Evolutionary conservation across 1,140 invertebrate species (phyloP).

Genomic region (Drosophila guanche): DNA sequence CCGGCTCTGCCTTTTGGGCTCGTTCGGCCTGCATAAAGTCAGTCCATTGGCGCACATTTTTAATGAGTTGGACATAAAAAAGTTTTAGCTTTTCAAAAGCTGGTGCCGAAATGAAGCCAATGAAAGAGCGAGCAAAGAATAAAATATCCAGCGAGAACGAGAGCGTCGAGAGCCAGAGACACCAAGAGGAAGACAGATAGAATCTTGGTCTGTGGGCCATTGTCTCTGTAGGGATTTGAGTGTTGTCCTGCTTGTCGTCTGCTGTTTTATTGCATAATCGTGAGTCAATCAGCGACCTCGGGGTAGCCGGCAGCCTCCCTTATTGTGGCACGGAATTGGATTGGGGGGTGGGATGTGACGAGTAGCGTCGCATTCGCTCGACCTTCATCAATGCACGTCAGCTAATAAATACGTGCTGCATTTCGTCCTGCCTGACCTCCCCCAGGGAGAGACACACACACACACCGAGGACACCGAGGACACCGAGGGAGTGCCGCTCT

Average conservation of each 20-base stretch:
- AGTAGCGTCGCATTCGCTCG: conserved; percentile 26
- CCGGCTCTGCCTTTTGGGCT: neutral
- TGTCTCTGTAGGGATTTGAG: conserved; percentile 52
- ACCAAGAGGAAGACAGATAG: neutral
- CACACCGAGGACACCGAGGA: neutral
- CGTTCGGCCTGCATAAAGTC: conserved; percentile 40
- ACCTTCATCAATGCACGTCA: conserved; percentile 79
- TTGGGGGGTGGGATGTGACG: neutral
- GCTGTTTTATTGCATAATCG: conserved; percentile 81
- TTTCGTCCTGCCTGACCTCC: conserved; percentile 10
- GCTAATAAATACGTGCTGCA: conserved; percentile 81
- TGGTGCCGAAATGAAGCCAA: conserved; percentile 74
- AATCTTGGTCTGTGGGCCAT: conserved; percentile 28
- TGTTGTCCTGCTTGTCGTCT: conserved; percentile 64
- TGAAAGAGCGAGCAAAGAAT: conserved; percentile 32
- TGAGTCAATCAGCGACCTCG: conserved; percentile 74
- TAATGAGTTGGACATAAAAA: conserved; percentile 82
- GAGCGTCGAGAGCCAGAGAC: neutral
- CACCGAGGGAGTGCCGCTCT: conserved; percentile 6
- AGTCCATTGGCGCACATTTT: conserved; percentile 77
- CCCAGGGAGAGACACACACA: conserved; percentile 1
- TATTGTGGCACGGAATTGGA: conserved; percentile 19
- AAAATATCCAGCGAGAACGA: neutral
- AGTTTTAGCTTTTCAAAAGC: conserved; percentile 78
- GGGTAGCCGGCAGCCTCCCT: conserved; percentile 16